These are phyloP conservation scores for Drosophila planitibia DNA, from an alignment of 2,888 invertebrate species.

Conservation along the genomic window DNA sequence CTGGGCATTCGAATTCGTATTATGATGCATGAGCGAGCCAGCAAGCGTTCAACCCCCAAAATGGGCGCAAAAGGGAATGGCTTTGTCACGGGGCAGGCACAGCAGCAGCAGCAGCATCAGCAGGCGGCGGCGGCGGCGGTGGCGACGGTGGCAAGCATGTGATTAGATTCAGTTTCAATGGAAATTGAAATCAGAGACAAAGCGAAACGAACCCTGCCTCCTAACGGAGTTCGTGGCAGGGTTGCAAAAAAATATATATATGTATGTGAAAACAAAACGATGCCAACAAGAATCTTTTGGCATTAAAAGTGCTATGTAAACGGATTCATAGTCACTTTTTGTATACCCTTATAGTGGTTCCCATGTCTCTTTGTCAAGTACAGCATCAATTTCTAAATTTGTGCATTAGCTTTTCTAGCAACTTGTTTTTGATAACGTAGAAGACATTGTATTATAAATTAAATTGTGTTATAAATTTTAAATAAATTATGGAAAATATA, in stretches of 20 bases:
- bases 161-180: constrained; percentile 84
- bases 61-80: constrained; percentile 1
- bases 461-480: neutral
- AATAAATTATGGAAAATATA: neutral
- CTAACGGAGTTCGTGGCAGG: constrained; percentile 7
- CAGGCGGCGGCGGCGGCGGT: constrained; percentile 63
- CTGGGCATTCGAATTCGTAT: constrained; percentile 33
- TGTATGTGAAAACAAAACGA: constrained; percentile 24
- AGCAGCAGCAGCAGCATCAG: constrained; percentile 34
- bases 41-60: constrained; percentile 57
- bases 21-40: constrained; percentile 59
- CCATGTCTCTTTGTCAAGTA: neutral
- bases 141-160: constrained; percentile 55
- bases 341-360: constrained; percentile 7
- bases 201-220: constrained; percentile 32
- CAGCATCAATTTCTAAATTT: neutral
- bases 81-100: constrained; percentile 52
- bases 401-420: neutral
- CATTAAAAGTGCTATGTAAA: constrained; percentile 59
- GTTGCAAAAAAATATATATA: constrained; percentile 18
- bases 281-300: constrained; percentile 36
- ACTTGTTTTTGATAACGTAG: neutral
- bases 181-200: constrained; percentile 81
- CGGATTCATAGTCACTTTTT: constrained; percentile 40
- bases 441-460: neutral